Percentiles rank a stretch among this genome's conserved stretches.
Evolutionary conservation across 2,797 vertebrate genomes (phyloP).

Genomic region (Aldrovandia affinis): DNA sequence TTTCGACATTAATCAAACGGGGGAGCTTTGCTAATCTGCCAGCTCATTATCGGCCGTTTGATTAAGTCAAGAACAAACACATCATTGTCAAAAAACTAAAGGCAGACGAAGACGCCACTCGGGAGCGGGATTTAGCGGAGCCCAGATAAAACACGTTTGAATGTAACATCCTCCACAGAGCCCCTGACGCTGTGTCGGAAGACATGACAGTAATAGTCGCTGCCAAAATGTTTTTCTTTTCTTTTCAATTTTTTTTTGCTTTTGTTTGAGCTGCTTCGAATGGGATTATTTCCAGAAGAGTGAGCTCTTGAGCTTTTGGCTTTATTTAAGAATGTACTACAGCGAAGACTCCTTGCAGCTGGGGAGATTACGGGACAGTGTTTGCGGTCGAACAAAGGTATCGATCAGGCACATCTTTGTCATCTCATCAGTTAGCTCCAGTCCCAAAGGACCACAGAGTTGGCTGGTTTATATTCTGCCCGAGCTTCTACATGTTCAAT

Average conservation of each 20-base stretch:
- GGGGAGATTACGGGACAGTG: not conserved
- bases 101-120: not conserved
- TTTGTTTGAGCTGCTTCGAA: not conserved
- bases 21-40: too few species aligned
- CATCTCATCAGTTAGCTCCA: not conserved
- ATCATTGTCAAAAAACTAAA: not conserved
- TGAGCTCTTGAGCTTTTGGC: not conserved
- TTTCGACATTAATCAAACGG: too few species aligned
- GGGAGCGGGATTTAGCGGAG: not conserved
- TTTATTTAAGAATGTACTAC: not conserved
- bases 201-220: not conserved
- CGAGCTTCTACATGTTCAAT: not conserved
- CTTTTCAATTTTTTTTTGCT: not conserved
- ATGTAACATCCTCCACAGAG: not conserved
- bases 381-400: not conserved
- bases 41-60: slow-evolving; percentile 10
- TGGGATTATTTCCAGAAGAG: slow-evolving; percentile 4
- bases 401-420: not conserved
- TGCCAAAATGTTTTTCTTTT: not conserved
- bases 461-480: not conserved
- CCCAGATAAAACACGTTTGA: not conserved
- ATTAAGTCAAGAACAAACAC: slow-evolving; percentile 15
- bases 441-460: not conserved
- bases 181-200: slow-evolving; percentile 4
- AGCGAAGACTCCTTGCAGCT: not conserved